A percentile compares a stretch with the other conserved stretches of the same genome.
These are phyloP conservation scores for Bedellia somnulentella DNA, from an alignment of 2,888 invertebrate genomes.

Conservation along the genomic window DNA sequence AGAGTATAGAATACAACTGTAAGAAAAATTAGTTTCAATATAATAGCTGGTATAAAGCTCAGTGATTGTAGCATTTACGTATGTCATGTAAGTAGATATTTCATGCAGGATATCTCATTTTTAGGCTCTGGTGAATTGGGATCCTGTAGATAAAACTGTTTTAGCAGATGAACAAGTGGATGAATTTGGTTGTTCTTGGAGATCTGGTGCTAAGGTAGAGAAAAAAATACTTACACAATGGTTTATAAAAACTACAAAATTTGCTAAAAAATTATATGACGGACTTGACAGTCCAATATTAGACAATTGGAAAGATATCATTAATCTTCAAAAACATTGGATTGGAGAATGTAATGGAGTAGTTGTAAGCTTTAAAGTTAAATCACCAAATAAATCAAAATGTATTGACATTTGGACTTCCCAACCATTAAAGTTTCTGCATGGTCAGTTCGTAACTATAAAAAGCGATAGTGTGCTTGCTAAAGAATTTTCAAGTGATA, in stretches of 20 bases:
- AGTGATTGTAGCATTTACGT: no score
- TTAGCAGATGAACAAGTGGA: constrained; percentile 98
- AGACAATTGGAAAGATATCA: constrained; percentile 83
- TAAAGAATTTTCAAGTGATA: constrained; percentile 19
- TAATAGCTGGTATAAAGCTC: no score
- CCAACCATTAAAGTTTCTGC: constrained; percentile 70
- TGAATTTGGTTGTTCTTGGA: constrained; percentile 87
- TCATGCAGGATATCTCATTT: no score
- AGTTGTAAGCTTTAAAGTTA: constrained; percentile 63
- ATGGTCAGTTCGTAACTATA: constrained; percentile 72
- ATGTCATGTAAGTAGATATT: neutral
- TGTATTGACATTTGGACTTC: constrained; percentile 71
- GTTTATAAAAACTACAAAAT: constrained; percentile 90
- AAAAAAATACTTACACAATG: constrained; percentile 88
- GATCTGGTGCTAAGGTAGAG: constrained; percentile 94
- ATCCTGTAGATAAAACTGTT: constrained; percentile 96
- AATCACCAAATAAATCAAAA: constrained; percentile 20
- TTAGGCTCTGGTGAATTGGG: constrained; percentile 94
- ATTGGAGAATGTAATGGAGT: constrained; percentile 85
- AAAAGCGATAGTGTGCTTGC: constrained; percentile 25
- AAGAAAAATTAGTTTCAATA: no score
- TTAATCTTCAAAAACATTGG: constrained; percentile 85
- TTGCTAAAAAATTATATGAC: constrained; percentile 70
- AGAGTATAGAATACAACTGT: no score
- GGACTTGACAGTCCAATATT: constrained; percentile 70